phyloP scores from a whole-genome alignment of 2,113 vertebrate species.

The Bos indicus region DNA sequence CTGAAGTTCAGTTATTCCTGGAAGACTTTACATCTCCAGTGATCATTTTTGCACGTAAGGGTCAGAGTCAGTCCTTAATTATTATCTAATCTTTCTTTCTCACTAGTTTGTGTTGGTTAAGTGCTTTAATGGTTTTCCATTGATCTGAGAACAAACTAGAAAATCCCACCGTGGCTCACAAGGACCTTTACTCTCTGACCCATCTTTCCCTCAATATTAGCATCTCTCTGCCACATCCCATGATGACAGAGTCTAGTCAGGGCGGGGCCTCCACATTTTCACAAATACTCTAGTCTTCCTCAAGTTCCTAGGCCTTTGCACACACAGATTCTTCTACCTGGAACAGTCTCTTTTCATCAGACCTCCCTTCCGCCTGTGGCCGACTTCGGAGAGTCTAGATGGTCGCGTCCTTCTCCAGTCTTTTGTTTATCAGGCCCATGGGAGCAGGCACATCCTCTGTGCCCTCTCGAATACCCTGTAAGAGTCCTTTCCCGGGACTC shows the following conservation, averaged over 20 bases:
- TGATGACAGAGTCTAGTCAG: background rate
- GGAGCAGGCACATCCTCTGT: accelerated
- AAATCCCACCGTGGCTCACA: background rate
- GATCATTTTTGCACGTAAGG: background rate
- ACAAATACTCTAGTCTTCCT: background rate
- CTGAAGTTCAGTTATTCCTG: background rate
- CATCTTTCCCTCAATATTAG: background rate
- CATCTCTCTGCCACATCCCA: accelerated
- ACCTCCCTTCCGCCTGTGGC: background rate
- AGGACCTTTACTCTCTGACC: background rate
- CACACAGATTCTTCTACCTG: background rate
- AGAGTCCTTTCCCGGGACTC: background rate
- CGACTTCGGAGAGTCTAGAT: background rate
- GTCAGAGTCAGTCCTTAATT: background rate
- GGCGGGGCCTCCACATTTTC: background rate
- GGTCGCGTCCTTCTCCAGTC: accelerated
- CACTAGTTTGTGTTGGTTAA: background rate
- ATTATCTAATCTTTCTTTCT: background rate
- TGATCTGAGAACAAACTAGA: background rate
- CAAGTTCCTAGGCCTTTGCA: background rate
- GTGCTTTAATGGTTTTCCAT: background rate
- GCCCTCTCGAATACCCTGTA: accelerated
- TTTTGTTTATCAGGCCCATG: background rate
- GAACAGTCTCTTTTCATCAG: background rate
- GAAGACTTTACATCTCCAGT: background rate